Conservation (phyloP, 2,113 vertebrate species). For the Pavo muticus region DNA sequence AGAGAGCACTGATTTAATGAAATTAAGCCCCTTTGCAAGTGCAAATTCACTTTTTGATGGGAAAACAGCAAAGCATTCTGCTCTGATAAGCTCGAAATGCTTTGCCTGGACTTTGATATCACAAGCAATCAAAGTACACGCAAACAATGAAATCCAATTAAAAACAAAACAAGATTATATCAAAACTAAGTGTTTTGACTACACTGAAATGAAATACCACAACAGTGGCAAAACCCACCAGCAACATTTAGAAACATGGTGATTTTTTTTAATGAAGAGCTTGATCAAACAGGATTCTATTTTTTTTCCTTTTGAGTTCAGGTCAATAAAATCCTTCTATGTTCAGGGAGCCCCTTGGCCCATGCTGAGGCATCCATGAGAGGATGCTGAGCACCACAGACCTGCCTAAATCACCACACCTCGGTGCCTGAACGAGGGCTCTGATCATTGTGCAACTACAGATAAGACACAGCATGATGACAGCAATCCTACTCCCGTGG, state of each 20-base stretch:
- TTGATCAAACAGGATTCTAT: neutral
- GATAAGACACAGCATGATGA: neutral
- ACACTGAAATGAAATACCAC: neutral
- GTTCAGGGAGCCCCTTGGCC: neutral
- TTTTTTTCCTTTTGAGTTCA: neutral
- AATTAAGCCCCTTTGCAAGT: neutral
- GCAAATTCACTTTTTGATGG: neutral
- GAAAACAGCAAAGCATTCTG: neutral
- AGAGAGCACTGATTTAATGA: neutral
- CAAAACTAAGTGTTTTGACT: neutral
- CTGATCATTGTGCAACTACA: neutral
- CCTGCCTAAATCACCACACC: neutral
- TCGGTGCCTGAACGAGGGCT: neutral
- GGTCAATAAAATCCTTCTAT: neutral
- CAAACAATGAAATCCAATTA: neutral
- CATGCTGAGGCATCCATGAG: neutral
- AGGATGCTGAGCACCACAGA: neutral
- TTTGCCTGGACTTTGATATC: neutral
- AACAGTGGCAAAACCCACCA: neutral
- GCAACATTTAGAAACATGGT: neutral
- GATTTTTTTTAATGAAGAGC: neutral
- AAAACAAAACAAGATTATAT: neutral
- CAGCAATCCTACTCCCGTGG: neutral
- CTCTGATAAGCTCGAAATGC: neutral
- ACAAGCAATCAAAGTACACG: neutral